A percentile compares a stretch with the other conserved stretches of the same genome.
These are phyloP conservation scores for Spondyliosoma cantharus DNA, from an alignment of 2,797 vertebrate species.

Conservation along the genomic window DNA sequence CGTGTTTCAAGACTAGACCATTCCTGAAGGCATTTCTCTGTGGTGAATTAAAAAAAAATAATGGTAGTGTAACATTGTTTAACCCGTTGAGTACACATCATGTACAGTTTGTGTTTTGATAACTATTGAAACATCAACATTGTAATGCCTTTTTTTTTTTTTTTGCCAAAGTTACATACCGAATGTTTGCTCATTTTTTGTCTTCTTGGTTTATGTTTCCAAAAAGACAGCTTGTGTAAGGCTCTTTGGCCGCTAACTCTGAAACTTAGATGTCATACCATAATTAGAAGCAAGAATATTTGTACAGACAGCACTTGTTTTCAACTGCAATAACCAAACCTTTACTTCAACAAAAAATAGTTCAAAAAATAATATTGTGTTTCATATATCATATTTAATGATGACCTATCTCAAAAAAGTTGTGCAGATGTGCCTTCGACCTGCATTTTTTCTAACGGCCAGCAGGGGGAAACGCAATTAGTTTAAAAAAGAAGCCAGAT, in stretches of 20 bases:
- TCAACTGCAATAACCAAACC: not conserved
- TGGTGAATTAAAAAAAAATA: conserved; percentile 16
- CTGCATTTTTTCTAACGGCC: too few species aligned
- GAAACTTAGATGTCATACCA: not conserved
- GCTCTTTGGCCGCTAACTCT: not conserved
- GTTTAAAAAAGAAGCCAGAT: too few species aligned
- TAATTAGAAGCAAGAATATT: not conserved
- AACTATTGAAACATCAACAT: not conserved
- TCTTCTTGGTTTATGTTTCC: not conserved
- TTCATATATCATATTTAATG: too few species aligned
- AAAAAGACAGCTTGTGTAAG: not conserved
- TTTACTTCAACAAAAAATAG: too few species aligned
- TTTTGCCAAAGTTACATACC: not conserved
- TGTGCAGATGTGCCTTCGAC: too few species aligned
- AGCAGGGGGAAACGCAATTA: too few species aligned
- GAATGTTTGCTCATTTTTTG: not conserved
- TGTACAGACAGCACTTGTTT: conserved; percentile 2
- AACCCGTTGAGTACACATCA: not conserved
- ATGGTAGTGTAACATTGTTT: conserved; percentile 5
- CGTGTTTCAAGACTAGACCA: conserved; percentile 27
- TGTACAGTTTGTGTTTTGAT: not conserved
- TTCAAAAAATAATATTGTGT: too few species aligned
- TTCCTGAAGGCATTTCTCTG: conserved; percentile 28
- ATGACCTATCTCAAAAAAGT: too few species aligned
- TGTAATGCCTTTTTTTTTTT: not conserved